Percentiles rank a stretch among this genome's conserved stretches.
Evolutionary conservation across 2,888 invertebrate species (phyloP).

Genomic region (Tenthredo livida): DNA sequence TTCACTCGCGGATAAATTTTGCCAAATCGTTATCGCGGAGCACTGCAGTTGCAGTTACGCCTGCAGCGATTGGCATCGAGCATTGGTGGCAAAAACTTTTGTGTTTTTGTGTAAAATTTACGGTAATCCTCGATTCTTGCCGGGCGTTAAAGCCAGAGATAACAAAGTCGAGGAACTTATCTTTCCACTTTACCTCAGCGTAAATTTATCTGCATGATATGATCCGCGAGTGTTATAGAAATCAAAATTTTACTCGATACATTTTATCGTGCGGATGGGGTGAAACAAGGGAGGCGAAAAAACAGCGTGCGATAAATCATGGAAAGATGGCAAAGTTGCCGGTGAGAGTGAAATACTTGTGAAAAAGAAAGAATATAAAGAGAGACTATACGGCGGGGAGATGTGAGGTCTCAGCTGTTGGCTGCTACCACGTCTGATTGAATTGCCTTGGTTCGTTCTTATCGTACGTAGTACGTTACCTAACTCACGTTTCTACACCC

Average conservation of each 20-base stretch:
- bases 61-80: not conserved
- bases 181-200: not conserved
- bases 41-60: not conserved
- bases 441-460: conserved; percentile 71
- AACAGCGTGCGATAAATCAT: conserved; percentile 23
- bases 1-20: not conserved
- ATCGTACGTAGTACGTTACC: conserved; percentile 41
- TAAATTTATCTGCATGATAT: not conserved
- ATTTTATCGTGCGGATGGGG: not conserved
- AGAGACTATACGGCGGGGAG: not conserved
- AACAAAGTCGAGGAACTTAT: not conserved
- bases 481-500: conserved; percentile 58
- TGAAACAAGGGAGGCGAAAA: not conserved
- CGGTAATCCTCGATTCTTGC: not conserved
- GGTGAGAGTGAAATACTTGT: not conserved
- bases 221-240: not conserved
- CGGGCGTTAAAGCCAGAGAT: not conserved
- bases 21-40: not conserved
- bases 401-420: conserved; percentile 72
- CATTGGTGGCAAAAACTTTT: not conserved
- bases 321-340: not conserved
- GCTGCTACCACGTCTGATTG: conserved; percentile 72
- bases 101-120: not conserved
- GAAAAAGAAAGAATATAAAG: not conserved
- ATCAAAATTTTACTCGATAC: not conserved